Evolutionary conservation across 1,140 invertebrate genomes (phyloP).

Genomic region (Tetraneura akinire): DNA sequence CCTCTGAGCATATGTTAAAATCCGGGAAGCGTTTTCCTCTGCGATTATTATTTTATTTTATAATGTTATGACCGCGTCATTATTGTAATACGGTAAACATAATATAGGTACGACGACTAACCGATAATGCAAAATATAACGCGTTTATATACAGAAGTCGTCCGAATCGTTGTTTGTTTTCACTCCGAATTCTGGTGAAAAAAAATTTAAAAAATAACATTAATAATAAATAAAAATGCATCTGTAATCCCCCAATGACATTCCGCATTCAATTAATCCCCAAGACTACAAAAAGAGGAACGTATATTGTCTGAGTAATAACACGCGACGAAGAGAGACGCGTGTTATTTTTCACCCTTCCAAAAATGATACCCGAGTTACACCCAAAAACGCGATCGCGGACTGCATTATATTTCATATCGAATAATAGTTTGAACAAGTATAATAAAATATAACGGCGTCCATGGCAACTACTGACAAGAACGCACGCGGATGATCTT

Average conservation of each 20-base stretch:
- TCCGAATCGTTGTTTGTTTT: not conserved
- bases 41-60: not conserved
- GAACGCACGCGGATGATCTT: no score
- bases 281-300: not conserved
- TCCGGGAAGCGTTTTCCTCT: not conserved
- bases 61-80: slow-evolving; percentile 11
- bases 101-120: not conserved
- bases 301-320: not conserved
- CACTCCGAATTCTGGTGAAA: not conserved
- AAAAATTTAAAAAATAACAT: not conserved
- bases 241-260: slow-evolving; percentile 15
- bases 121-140: not conserved
- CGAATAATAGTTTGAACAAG: no score
- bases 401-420: not conserved
- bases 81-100: slow-evolving; percentile 2
- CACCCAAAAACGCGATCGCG: not conserved
- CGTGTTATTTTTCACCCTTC: slow-evolving; percentile 38
- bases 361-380: not conserved
- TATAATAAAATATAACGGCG: no score
- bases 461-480: no score
- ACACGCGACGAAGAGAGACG: not conserved
- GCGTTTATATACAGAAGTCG: not conserved
- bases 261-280: slow-evolving; percentile 28
- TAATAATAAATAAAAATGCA: no score
- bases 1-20: slow-evolving; percentile 1